Percentiles rank a stretch among this genome's conserved stretches.
Evolutionary conservation across 2,113 vertebrate genomes (phyloP).

Genomic region (Arizona elegans): DNA sequence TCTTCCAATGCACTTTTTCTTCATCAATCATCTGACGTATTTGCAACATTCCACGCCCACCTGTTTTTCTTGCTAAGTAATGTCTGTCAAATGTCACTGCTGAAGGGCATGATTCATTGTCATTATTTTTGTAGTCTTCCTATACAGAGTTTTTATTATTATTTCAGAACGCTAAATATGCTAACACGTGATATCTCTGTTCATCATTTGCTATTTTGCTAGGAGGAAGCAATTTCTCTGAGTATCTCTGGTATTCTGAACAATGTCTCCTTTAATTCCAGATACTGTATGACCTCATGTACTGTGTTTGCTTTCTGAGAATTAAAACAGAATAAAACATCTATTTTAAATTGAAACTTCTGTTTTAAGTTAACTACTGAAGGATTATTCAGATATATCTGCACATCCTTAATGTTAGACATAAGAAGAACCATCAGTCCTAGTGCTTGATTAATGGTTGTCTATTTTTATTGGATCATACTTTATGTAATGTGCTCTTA

Average conservation of each 20-base stretch:
- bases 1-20: background rate
- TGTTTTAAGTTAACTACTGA: background rate
- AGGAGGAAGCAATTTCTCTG: background rate
- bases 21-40: background rate
- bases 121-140: background rate
- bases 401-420: background rate
- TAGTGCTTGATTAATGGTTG: background rate
- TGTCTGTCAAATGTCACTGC: background rate
- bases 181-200: background rate
- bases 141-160: background rate
- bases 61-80: background rate
- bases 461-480: background rate
- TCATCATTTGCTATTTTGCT: background rate
- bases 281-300: background rate
- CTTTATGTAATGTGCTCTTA: slow-evolving; percentile 32
- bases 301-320: background rate
- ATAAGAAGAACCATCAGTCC: background rate
- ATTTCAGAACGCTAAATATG: background rate
- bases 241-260: background rate
- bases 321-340: background rate
- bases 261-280: background rate
- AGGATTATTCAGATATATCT: background rate
- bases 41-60: background rate
- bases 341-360: background rate
- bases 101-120: background rate